phyloP scores from a whole-genome alignment of 2,888 invertebrate genomes.

The Alentia gelatinosa region DNA sequence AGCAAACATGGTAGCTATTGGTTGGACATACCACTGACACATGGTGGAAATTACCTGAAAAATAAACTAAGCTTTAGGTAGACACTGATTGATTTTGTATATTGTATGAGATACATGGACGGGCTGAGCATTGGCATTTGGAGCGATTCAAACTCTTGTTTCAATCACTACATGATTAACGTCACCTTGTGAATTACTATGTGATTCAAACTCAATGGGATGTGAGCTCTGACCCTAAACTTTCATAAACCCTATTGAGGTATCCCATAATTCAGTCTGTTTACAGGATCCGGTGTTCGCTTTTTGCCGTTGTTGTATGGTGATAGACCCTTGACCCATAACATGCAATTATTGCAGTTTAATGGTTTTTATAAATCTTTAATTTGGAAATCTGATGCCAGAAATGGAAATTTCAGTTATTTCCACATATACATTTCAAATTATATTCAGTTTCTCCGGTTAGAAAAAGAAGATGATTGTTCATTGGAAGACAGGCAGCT shows the following conservation, averaged over 20 bases:
- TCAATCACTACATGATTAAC: neutral
- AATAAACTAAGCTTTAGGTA: neutral
- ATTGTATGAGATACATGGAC: no score
- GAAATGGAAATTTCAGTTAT: no score
- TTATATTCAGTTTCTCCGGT: neutral
- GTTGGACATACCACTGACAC: constrained; percentile 51
- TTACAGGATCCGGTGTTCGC: no score
- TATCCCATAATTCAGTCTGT: no score
- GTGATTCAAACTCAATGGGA: neutral
- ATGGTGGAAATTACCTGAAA: constrained; percentile 58
- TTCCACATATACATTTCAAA: neutral
- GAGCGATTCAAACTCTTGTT: neutral
- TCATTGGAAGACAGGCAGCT: no score
- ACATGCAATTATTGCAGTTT: no score
- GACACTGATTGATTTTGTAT: no score
- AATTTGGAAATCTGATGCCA: no score
- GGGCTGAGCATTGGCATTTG: neutral
- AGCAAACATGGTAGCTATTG: constrained; percentile 62
- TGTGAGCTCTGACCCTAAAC: neutral
- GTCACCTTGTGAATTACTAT: neutral
- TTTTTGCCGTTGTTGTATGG: no score
- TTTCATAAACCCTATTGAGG: neutral
- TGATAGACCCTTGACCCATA: no score
- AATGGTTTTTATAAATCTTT: no score
- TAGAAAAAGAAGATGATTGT: neutral